Evolutionary conservation across 2,888 invertebrate species (phyloP).

Genomic region (Drepanosiphum platanoidis): DNA sequence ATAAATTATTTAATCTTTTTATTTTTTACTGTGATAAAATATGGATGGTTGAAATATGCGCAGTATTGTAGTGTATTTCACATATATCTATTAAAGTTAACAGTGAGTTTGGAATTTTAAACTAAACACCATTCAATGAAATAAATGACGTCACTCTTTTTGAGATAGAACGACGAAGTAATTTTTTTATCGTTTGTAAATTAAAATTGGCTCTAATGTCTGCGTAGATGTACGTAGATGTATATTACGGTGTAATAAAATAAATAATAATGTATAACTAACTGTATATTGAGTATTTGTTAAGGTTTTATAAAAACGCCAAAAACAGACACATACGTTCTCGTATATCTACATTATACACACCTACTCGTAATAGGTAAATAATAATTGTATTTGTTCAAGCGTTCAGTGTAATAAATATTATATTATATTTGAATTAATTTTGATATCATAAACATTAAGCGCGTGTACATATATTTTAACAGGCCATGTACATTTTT

Average conservation of each 20-base stretch:
- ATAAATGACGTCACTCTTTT: slow-evolving; percentile 29
- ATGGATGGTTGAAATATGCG: not conserved
- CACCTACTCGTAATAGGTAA: too few species aligned
- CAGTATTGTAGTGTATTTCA: not conserved
- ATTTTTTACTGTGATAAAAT: not conserved
- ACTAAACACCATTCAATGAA: not conserved
- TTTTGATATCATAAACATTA: too few species aligned
- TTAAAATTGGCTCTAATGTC: not conserved
- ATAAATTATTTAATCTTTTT: not conserved
- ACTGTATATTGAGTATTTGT: too few species aligned
- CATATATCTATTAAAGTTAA: not conserved
- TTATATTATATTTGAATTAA: too few species aligned
- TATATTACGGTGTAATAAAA: not conserved
- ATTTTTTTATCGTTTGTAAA: not conserved
- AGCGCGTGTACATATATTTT: too few species aligned
- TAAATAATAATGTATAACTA: not conserved
- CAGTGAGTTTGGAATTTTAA: not conserved
- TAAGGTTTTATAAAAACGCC: too few species aligned
- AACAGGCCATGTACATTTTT: too few species aligned
- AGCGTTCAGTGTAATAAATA: too few species aligned
- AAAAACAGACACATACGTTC: too few species aligned
- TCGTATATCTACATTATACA: too few species aligned
- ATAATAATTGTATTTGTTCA: too few species aligned
- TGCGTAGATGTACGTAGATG: not conserved
- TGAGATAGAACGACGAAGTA: not conserved